Evolutionary conservation across 2,888 invertebrate species (phyloP).

Genomic region (Romanomermis culicivorax): DNA sequence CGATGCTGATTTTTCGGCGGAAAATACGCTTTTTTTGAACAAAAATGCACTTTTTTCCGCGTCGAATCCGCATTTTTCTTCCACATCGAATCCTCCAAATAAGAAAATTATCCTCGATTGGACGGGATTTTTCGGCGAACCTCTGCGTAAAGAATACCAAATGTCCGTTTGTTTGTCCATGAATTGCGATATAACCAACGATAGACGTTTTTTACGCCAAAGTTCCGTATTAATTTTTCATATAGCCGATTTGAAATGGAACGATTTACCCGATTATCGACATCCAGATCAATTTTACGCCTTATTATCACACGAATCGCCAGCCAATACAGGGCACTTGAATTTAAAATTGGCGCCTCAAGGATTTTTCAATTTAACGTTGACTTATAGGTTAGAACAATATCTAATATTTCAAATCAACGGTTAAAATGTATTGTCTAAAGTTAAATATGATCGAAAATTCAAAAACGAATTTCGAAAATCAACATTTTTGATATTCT

Average conservation of each 20-base stretch:
- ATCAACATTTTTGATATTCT: too few species aligned
- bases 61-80: too few species aligned
- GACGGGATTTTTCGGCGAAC: background rate
- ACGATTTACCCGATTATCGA: background rate
- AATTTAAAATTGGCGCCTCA: too few species aligned
- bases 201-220: background rate
- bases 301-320: background rate
- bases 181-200: background rate
- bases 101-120: background rate
- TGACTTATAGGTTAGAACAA: constrained; percentile 3
- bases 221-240: background rate
- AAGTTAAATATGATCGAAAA: too few species aligned
- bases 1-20: too few species aligned
- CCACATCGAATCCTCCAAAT: too few species aligned
- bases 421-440: too few species aligned
- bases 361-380: background rate
- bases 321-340: background rate
- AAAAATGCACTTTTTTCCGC: too few species aligned
- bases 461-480: too few species aligned
- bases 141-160: background rate
- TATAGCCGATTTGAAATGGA: background rate
- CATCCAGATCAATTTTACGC: background rate
- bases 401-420: too few species aligned
- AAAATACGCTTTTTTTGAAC: too few species aligned
- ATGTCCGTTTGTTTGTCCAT: background rate